phyloP scores from a whole-genome alignment of 2,888 invertebrate species.

The Archips xylosteana region DNA sequence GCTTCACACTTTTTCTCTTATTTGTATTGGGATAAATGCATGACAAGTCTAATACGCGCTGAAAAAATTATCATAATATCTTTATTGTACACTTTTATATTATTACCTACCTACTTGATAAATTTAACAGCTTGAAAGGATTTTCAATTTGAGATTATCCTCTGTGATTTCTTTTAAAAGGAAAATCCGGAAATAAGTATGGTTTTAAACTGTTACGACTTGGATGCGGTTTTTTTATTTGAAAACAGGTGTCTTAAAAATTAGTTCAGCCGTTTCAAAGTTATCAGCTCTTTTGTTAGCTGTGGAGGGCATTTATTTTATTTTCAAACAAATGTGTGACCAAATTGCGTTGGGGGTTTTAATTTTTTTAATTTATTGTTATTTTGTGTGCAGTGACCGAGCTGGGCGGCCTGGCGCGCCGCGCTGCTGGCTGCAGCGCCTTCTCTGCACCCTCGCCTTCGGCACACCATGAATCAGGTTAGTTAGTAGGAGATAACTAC shows the following conservation, averaged over 20 bases:
- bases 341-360: no score
- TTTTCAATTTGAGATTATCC: constrained; percentile 17
- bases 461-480: constrained; percentile 81
- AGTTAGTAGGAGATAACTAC: constrained; percentile 41
- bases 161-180: constrained; percentile 24
- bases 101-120: constrained; percentile 6
- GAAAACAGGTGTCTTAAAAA: no score
- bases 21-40: constrained; percentile 53
- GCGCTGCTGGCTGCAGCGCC: constrained; percentile 86
- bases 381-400: constrained; percentile 66
- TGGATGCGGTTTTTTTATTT: no score
- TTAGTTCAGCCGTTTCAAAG: no score
- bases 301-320: no score
- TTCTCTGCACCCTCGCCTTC: constrained; percentile 86
- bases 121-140: constrained; percentile 17
- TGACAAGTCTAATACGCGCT: constrained; percentile 49
- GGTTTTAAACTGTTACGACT: constrained; percentile 8
- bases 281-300: no score
- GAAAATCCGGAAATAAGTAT: constrained; percentile 3
- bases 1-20: constrained; percentile 60
- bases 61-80: constrained; percentile 32
- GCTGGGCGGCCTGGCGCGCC: constrained; percentile 77
- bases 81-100: constrained; percentile 25
- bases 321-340: no score
- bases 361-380: not conserved